Evolutionary conservation across 2,113 vertebrate genomes (phyloP).

Genomic region (Gasterosteus aculeatus): DNA sequence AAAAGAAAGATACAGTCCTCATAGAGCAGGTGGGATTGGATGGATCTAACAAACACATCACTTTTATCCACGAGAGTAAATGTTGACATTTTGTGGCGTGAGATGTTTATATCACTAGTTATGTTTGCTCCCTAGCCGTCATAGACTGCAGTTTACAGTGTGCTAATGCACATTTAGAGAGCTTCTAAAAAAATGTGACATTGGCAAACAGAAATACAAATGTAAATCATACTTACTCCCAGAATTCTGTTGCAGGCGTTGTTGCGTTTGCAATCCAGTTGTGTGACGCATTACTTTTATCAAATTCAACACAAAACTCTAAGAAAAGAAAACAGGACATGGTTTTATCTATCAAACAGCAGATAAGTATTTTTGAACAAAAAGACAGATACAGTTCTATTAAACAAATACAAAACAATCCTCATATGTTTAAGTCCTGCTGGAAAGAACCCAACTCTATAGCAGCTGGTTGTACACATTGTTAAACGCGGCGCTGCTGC

Average conservation of each 20-base stretch:
- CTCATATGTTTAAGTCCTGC: neutral
- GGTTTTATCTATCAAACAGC: slow-evolving; percentile 3
- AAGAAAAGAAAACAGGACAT: slow-evolving; percentile 16
- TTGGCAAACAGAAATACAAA: neutral
- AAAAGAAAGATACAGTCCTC: neutral
- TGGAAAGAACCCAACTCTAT: neutral
- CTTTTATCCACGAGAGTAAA: neutral
- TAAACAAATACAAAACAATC: neutral
- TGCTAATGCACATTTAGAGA: neutral
- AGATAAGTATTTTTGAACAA: neutral
- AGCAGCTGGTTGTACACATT: neutral
- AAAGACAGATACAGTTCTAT: neutral
- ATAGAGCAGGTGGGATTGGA: neutral
- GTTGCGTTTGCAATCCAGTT: slow-evolving; percentile 82
- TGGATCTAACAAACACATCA: neutral
- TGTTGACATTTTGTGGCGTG: neutral
- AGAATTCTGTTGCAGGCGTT: slow-evolving; percentile 90
- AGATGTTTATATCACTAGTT: neutral
- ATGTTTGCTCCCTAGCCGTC: neutral
- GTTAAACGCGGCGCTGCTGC: neutral
- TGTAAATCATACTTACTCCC: slow-evolving; percentile 86
- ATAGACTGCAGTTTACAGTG: neutral
- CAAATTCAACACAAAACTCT: slow-evolving; percentile 86
- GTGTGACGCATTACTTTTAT: slow-evolving; percentile 72
- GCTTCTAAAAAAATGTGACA: neutral